Conservation (phyloP, 2,113 vertebrate species). For the Varanus komodoensis region DNA sequence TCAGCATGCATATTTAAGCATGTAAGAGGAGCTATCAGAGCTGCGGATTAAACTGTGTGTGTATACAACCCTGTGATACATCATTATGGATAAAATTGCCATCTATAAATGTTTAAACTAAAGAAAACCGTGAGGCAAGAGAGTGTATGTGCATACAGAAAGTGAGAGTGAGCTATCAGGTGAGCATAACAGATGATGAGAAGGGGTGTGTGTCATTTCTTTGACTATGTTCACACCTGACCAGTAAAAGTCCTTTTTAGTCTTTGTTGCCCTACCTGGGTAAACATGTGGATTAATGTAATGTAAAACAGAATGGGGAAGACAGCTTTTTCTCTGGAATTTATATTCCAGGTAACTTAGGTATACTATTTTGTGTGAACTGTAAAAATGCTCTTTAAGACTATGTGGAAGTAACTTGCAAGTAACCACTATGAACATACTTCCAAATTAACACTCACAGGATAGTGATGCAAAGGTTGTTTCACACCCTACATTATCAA, state of each 20-base stretch:
- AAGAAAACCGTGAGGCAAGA: too few species aligned
- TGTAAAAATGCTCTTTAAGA: too few species aligned
- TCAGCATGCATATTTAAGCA: neutral
- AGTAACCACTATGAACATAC: too few species aligned
- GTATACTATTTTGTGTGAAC: neutral
- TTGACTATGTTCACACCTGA: neutral
- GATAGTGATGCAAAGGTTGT: neutral
- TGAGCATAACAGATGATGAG: conserved; percentile 4
- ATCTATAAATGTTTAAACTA: too few species aligned
- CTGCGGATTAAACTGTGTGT: too few species aligned
- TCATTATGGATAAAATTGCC: too few species aligned
- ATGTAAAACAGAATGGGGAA: neutral
- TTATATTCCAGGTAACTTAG: neutral
- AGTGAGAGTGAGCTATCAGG: neutral
- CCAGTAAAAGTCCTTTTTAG: neutral
- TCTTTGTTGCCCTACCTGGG: neutral
- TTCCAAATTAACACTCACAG: too few species aligned
- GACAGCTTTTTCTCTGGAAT: neutral
- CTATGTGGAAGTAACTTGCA: too few species aligned
- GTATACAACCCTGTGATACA: too few species aligned
- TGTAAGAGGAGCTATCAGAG: neutral
- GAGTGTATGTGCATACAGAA: neutral
- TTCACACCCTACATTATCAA: neutral
- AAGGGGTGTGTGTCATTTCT: neutral
- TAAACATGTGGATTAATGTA: neutral